Evolutionary conservation across 2,113 vertebrate genomes (phyloP).

Genomic region (Siphamia tubifer): DNA sequence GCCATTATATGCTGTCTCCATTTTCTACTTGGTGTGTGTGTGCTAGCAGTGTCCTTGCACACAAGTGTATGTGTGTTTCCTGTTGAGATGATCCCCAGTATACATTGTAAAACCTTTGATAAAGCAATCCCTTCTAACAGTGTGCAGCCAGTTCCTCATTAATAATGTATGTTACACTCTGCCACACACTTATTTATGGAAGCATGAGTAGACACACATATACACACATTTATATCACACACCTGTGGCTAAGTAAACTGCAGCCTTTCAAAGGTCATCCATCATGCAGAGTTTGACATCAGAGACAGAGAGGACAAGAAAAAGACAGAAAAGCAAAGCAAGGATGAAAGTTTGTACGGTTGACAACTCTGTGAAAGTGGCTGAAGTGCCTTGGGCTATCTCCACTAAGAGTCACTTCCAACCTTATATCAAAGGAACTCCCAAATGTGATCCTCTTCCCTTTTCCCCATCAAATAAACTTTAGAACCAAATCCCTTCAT

Average conservation of each 20-base stretch:
- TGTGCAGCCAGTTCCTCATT: conserved; percentile 40
- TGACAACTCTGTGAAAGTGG: conserved; percentile 19
- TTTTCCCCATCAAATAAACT: conserved; percentile 3
- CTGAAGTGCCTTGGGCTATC: conserved; percentile 22
- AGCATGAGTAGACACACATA: not conserved
- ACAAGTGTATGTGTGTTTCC: not conserved
- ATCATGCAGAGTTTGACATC: conserved; percentile 12
- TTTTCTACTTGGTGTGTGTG: not conserved
- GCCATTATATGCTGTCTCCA: not conserved
- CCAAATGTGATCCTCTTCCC: not conserved
- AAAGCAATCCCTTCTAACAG: conserved; percentile 25
- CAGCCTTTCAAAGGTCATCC: conserved; percentile 37
- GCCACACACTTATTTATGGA: conserved; percentile 52
- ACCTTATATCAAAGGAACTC: conserved; percentile 27
- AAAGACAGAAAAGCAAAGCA: not conserved
- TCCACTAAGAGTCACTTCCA: conserved; percentile 18
- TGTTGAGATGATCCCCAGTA: not conserved
- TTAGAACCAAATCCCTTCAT: not conserved
- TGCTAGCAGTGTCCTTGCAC: no score
- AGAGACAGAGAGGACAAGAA: not conserved
- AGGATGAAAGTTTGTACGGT: conserved; percentile 18
- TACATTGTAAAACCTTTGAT: conserved; percentile 50
- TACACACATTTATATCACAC: conserved; percentile 16
- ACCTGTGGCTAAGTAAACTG: conserved; percentile 48
- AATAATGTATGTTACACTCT: conserved; percentile 60